phyloP scores from a whole-genome alignment of 2,113 vertebrate genomes.

The Takifugu flavidus region DNA sequence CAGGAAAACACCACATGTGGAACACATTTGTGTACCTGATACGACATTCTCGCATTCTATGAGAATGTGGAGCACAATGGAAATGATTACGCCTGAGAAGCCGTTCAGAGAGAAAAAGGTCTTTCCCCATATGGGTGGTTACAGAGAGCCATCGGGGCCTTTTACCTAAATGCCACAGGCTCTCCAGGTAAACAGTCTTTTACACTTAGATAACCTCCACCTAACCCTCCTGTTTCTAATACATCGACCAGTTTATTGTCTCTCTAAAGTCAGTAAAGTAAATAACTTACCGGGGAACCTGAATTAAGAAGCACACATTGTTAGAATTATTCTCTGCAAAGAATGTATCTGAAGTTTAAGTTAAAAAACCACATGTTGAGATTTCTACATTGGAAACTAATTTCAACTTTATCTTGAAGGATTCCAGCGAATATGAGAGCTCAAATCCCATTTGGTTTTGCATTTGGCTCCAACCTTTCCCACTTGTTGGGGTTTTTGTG shows the following conservation, averaged over 20 bases:
- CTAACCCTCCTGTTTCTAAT: no score
- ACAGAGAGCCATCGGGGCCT: constrained; percentile 23
- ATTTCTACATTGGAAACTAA: background rate
- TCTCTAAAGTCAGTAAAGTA: no score
- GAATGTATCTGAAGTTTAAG: no score
- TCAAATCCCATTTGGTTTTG: constrained; percentile 12
- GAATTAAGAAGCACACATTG: no score
- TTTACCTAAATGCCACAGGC: constrained; percentile 59
- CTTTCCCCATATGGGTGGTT: no score
- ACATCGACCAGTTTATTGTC: no score
- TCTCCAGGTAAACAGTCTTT: constrained; percentile 49
- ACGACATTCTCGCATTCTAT: constrained; percentile 42
- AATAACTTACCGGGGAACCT: no score
- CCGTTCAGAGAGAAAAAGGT: background rate
- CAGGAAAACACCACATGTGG: constrained; percentile 61
- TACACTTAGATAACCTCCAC: no score
- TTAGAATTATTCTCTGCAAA: no score
- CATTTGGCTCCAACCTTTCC: constrained; percentile 37
- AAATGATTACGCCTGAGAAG: constrained; percentile 55
- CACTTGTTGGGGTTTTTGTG: constrained; percentile 20
- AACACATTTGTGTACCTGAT: constrained; percentile 56
- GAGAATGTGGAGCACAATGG: constrained; percentile 54
- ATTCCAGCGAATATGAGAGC: constrained; percentile 9
- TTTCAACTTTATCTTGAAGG: background rate
- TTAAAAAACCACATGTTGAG: no score